phyloP scores from a whole-genome alignment of 2,113 vertebrate species.

The Pedetes capensis region DNA sequence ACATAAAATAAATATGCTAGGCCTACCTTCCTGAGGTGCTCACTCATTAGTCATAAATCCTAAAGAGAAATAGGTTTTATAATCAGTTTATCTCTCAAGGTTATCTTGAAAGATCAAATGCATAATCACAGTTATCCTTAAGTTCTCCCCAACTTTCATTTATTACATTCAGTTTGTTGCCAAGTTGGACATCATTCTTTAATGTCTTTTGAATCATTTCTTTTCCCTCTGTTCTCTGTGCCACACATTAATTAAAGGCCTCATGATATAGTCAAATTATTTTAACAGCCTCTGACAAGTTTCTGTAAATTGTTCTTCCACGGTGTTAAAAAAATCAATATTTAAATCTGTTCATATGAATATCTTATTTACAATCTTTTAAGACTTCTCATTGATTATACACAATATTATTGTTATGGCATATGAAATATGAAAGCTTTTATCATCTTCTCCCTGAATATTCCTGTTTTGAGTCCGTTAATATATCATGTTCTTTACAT shows the following conservation, averaged over 20 bases:
- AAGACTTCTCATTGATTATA: neutral
- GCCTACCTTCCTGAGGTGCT: neutral
- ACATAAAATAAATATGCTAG: neutral
- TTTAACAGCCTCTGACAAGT: neutral
- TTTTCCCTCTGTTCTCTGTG: neutral
- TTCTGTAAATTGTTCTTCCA: neutral
- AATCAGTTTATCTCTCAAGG: neutral
- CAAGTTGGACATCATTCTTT: neutral
- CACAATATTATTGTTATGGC: neutral
- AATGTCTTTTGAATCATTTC: neutral
- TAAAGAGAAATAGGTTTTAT: neutral
- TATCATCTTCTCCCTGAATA: neutral
- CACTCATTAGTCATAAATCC: neutral
- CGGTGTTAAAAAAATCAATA: neutral
- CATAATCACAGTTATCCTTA: neutral
- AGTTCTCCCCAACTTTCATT: neutral
- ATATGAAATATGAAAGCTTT: neutral
- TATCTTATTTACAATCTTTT: constrained; percentile 15
- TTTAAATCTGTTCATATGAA: neutral
- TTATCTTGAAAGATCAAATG: neutral
- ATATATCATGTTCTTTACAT: neutral
- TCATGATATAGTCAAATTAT: constrained; percentile 3
- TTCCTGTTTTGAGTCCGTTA: neutral
- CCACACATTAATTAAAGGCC: neutral
- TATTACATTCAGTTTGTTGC: neutral